These are phyloP conservation scores for Drosophila sproati DNA, from an alignment of 1,140 invertebrate genomes.

Conservation along the genomic window DNA sequence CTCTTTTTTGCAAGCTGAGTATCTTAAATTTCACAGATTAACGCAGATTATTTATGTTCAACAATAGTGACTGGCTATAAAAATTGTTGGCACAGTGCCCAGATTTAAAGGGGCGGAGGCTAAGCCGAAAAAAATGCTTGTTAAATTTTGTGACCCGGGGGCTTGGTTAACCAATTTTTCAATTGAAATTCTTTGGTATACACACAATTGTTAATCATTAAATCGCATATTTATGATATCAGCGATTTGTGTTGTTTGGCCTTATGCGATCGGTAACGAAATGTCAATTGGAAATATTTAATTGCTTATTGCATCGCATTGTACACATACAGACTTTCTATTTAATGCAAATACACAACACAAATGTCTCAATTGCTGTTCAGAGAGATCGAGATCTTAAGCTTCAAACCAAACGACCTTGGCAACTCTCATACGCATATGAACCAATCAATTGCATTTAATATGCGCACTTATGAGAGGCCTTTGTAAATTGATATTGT, in stretches of 20 bases:
- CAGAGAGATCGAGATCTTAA: conserved; percentile 37
- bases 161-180: conserved; percentile 71
- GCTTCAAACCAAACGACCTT: conserved; percentile 68
- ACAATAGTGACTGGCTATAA: conserved; percentile 24
- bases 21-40: conserved; percentile 3
- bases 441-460: conserved; percentile 4
- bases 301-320: conserved; percentile 74
- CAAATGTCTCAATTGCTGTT: conserved; percentile 48
- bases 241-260: conserved; percentile 10
- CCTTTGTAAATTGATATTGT: conserved; percentile 12
- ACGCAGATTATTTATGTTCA: background rate
- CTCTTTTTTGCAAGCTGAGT: background rate
- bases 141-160: conserved; percentile 69
- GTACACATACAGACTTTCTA: conserved; percentile 66
- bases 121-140: conserved; percentile 53
- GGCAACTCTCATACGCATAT: conserved; percentile 36
- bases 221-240: conserved; percentile 66
- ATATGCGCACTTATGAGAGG: conserved; percentile 21
- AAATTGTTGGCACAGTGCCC: conserved; percentile 20
- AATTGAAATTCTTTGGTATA: conserved; percentile 64
- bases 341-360: conserved; percentile 69
- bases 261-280: conserved; percentile 42
- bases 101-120: conserved; percentile 41
- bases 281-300: conserved; percentile 71
- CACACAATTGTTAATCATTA: conserved; percentile 65